Conservation (phyloP, 2,888 invertebrate species). For the Podotricha telesiphe region DNA sequence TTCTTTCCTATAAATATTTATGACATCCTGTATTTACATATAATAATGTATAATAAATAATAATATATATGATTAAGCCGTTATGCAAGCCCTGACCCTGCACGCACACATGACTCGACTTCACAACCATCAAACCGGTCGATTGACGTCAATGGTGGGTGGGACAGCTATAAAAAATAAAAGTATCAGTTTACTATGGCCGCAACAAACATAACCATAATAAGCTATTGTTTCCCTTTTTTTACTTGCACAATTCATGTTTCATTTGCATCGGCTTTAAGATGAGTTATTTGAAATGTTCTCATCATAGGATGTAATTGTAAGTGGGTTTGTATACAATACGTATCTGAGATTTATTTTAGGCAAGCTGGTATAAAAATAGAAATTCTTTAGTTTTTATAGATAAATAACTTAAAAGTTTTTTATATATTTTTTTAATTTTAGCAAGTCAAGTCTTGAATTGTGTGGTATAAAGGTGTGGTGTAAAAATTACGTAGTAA, state of each 20-base stretch:
- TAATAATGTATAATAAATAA: conserved; percentile 22
- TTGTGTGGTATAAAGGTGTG: too few species aligned
- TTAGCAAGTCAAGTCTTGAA: too few species aligned
- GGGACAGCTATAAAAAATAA: conserved; percentile 71
- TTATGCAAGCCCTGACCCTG: conserved; percentile 50
- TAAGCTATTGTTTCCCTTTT: conserved; percentile 67
- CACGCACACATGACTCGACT: conserved; percentile 56
- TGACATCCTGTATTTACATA: background rate
- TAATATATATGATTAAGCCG: conserved; percentile 28
- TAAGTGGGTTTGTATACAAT: too few species aligned
- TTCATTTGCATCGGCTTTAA: conserved; percentile 32
- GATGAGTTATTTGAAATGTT: background rate
- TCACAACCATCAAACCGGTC: conserved; percentile 59
- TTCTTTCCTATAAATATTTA: background rate
- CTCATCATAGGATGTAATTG: too few species aligned
- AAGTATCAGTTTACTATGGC: conserved; percentile 77
- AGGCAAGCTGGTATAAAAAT: too few species aligned
- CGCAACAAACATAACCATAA: conserved; percentile 67
- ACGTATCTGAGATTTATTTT: too few species aligned
- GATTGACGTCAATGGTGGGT: conserved; percentile 80
- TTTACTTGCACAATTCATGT: conserved; percentile 50
- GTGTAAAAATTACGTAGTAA: too few species aligned
- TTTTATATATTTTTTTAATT: too few species aligned
- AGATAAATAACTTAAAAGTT: background rate
- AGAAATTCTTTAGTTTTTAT: background rate